phyloP scores from a whole-genome alignment of 2,797 vertebrate genomes.

The Syngnathus acus region DNA sequence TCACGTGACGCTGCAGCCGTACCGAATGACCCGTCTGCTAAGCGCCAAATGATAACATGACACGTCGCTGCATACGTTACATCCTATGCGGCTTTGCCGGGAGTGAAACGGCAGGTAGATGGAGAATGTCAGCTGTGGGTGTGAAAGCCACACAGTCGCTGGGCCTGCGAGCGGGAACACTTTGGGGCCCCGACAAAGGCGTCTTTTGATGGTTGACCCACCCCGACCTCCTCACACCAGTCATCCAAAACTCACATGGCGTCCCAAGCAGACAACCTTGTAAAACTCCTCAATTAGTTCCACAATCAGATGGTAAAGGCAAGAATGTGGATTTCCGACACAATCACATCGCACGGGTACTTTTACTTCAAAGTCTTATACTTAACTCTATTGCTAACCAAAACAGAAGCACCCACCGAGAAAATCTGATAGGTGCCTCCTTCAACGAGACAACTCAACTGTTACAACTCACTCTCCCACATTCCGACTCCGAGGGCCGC shows the following conservation, averaged over 20 bases:
- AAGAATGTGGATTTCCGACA: not conserved
- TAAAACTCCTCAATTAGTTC: constrained; percentile 25
- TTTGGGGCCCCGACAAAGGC: constrained; percentile 49
- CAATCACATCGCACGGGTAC: no score
- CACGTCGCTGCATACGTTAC: constrained; percentile 12
- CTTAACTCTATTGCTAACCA: not conserved
- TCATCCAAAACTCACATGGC: constrained; percentile 50
- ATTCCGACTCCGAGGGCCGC: not conserved
- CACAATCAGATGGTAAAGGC: constrained; percentile 43
- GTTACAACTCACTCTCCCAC: not conserved
- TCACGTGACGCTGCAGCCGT: not conserved
- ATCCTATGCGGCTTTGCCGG: constrained; percentile 9
- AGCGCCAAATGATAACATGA: not conserved
- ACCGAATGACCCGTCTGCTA: not conserved
- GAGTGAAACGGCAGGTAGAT: constrained; percentile 54
- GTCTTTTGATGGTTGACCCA: constrained; percentile 64
- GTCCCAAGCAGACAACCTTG: constrained; percentile 30
- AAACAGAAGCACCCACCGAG: not conserved
- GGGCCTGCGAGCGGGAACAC: constrained; percentile 27
- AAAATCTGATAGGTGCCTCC: not conserved
- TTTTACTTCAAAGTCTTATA: no score
- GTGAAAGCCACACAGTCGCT: constrained; percentile 63
- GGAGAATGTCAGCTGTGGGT: constrained; percentile 66
- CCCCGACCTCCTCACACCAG: constrained; percentile 59
- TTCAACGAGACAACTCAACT: not conserved